phyloP scores from a whole-genome alignment of 2,797 vertebrate species.

The Tadarida brasiliensis region DNA sequence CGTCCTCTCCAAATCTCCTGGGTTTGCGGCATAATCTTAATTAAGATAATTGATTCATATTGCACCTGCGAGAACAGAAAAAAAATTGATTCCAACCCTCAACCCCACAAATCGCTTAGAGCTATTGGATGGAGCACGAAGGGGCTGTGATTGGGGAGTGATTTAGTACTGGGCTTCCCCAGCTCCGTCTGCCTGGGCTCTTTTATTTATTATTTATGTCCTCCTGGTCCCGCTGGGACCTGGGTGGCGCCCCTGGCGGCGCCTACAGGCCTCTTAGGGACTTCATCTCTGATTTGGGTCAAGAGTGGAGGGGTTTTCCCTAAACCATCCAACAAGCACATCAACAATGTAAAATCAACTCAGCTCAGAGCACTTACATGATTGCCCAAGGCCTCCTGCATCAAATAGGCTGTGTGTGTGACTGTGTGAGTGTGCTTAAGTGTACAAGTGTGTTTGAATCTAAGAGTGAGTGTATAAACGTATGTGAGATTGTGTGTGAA shows the following conservation, averaged over 20 bases:
- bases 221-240: neutral
- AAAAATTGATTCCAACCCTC: conserved; percentile 85
- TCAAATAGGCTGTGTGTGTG: neutral
- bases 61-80: conserved; percentile 90
- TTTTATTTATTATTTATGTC: conserved; percentile 75
- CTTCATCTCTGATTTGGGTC: neutral
- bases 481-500: neutral
- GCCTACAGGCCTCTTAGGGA: neutral
- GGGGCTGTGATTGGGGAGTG: conserved; percentile 84
- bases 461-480: neutral
- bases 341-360: conserved; percentile 16
- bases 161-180: conserved; percentile 85
- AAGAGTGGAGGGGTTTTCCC: conserved; percentile 7
- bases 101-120: conserved; percentile 86
- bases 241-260: neutral
- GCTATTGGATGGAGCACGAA: conserved; percentile 86
- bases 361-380: neutral
- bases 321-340: neutral
- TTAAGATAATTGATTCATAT: conserved; percentile 94
- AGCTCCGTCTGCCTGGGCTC: conserved; percentile 32
- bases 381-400: neutral
- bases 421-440: neutral
- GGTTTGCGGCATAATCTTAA: conserved; percentile 91
- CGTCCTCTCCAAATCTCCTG: conserved; percentile 87
- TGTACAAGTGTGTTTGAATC: neutral